Evolutionary conservation across 2,797 vertebrate species (phyloP).

Genomic region (Heterohyrax brucei): DNA sequence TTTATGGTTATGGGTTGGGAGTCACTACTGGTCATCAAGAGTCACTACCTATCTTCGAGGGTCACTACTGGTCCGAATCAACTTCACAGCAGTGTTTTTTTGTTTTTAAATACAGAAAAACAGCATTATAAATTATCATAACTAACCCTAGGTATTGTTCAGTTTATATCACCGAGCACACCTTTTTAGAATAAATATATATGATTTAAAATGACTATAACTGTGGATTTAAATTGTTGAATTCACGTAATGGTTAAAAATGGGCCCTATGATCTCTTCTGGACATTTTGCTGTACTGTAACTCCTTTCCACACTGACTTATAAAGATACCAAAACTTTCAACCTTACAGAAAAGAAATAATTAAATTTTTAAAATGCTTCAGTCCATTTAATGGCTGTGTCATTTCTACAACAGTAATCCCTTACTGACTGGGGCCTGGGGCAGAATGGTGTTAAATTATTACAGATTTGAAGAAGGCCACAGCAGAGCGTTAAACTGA

Average conservation of each 20-base stretch:
- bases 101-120: background rate
- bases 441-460: background rate
- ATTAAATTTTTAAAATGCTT: constrained; percentile 44
- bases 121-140: background rate
- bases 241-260: background rate
- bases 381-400: background rate
- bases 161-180: too few species aligned
- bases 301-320: constrained; percentile 31
- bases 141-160: too few species aligned
- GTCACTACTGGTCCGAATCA: too few species aligned
- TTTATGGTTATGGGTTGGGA: too few species aligned
- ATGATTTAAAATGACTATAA: background rate
- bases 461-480: background rate
- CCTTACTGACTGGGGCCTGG: background rate
- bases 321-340: constrained; percentile 27
- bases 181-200: too few species aligned
- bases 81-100: too few species aligned
- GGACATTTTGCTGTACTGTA: background rate
- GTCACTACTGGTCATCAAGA: too few species aligned
- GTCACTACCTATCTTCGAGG: too few species aligned
- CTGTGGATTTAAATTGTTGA: background rate
- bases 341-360: constrained; percentile 70
- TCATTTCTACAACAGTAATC: background rate
- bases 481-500: background rate
- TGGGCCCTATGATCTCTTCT: background rate